Base-by-base conservation (phyloP, 2,888 invertebrate species). In the Andrena marginata region DNA sequence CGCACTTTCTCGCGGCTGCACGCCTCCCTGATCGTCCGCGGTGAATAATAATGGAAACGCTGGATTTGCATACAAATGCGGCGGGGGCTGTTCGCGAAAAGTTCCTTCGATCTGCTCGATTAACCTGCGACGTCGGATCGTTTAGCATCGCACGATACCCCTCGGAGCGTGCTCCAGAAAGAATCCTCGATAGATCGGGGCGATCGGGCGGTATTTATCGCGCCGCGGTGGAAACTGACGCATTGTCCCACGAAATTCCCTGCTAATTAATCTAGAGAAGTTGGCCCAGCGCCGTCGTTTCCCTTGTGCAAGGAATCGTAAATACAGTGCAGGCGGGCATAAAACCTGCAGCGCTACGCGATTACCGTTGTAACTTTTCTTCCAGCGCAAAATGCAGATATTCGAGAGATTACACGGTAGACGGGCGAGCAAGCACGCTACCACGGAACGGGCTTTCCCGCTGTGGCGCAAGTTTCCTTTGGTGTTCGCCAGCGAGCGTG, bases 351-450 rank as follows among this genome's bases (percentile, higher is more conserved):
- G 71, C 56, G 56, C 62, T 64, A 51, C 31, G 69, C 81, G 81
- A 82, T 82, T 82, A 82, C 75, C 81, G 82, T 71, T 75, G 71
- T 31, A 68, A 82, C 63, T 82, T 82, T 81, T 81, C 81, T 81
- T 51, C 68, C 71, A 51, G 8, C 31, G 77, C 69, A 62, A 70
- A 82, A 82, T 73, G 72, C 69, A 82, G 83, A 83, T 83, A 83
- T 70, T 70, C 82, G 51, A 64, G 48, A 77, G 73, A 82, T 82
- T 83, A 77, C 73, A 83, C 23, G 77, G 73, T 73, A 67, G 73
- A 72, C 69, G 69, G 49, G 35, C 54, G 20, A 16, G 49, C 60
- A 20, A 49, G 72, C 86, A 78, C 77, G 80, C 84, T 49, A 76
- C 63, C 68, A 54, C 16, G 73, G 23, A 54, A 48, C 75, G 78